Evolutionary conservation across 2,888 invertebrate genomes (phyloP).

Genomic region (Crioceris asparagi): DNA sequence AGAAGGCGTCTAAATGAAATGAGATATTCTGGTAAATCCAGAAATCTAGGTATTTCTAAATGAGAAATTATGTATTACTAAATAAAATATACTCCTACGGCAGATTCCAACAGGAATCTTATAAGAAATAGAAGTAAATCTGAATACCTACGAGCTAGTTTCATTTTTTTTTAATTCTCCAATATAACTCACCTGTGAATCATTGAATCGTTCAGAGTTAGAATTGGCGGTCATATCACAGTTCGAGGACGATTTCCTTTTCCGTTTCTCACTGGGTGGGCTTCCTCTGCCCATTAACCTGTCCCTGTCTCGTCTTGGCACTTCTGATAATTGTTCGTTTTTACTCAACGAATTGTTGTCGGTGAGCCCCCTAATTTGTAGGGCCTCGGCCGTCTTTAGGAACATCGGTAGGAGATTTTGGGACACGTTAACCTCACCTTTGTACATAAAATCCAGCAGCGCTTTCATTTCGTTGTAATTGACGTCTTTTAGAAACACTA

Average conservation of each 20-base stretch:
- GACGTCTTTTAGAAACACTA: constrained; percentile 88
- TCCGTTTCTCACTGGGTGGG: constrained; percentile 45
- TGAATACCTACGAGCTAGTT: too few species aligned
- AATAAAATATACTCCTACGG: too few species aligned
- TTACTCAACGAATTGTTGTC: constrained; percentile 62
- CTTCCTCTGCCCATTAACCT: constrained; percentile 32
- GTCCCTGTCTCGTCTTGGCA: constrained; percentile 31
- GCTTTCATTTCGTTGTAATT: constrained; percentile 82
- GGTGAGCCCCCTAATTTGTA: constrained; percentile 81
- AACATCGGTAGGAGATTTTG: constrained; percentile 85
- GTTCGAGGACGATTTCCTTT: constrained; percentile 56
- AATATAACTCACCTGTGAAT: constrained; percentile 54
- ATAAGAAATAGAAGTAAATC: too few species aligned
- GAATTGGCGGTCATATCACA: constrained; percentile 53
- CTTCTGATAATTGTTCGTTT: constrained; percentile 27
- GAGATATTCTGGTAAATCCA: too few species aligned
- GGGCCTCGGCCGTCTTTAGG: constrained; percentile 83
- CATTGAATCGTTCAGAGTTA: constrained; percentile 54
- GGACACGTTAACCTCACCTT: constrained; percentile 70
- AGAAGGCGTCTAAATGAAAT: too few species aligned
- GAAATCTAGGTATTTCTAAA: too few species aligned
- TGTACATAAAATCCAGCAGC: constrained; percentile 87
- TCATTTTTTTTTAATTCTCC: too few species aligned
- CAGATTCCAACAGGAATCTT: too few species aligned
- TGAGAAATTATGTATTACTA: too few species aligned